Percentiles rank a stretch among this genome's conserved stretches.
These are phyloP conservation scores for Temnothorax curvispinosus DNA, from an alignment of 1,140 invertebrate genomes.

Conservation along the genomic window DNA sequence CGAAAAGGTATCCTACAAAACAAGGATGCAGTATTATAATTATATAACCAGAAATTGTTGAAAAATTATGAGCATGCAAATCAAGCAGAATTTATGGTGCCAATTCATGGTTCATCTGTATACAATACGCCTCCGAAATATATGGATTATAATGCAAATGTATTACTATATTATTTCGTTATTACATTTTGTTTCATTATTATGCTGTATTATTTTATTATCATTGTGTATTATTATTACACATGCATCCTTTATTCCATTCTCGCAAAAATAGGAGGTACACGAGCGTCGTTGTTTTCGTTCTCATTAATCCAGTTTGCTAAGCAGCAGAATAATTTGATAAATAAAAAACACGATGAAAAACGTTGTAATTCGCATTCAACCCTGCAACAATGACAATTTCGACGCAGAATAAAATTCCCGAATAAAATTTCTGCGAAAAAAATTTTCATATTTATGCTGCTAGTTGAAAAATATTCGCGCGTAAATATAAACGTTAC, in stretches of 20 bases:
- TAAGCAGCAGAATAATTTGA: constrained; percentile 34
- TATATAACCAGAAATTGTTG: background rate
- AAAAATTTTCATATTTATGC: background rate
- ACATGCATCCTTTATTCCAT: background rate
- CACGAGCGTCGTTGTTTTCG: background rate
- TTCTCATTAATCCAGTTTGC: constrained; percentile 21
- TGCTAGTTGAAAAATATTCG: background rate
- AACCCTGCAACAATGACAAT: background rate
- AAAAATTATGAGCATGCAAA: background rate
- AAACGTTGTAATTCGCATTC: background rate
- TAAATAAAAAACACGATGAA: background rate
- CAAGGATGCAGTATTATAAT: background rate
- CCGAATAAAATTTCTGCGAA: background rate
- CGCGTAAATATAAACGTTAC: background rate
- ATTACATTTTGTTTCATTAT: background rate
- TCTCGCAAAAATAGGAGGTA: background rate
- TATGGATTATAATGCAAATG: background rate
- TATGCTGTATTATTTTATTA: background rate
- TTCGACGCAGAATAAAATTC: background rate
- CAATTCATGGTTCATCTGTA: background rate
- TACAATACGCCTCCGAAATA: background rate
- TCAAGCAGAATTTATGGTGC: background rate
- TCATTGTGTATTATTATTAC: background rate
- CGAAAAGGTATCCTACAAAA: background rate
- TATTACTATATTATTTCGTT: background rate